These are phyloP conservation scores for Muscicapa striata DNA, from an alignment of 2,797 vertebrate genomes.

Conservation along the genomic window DNA sequence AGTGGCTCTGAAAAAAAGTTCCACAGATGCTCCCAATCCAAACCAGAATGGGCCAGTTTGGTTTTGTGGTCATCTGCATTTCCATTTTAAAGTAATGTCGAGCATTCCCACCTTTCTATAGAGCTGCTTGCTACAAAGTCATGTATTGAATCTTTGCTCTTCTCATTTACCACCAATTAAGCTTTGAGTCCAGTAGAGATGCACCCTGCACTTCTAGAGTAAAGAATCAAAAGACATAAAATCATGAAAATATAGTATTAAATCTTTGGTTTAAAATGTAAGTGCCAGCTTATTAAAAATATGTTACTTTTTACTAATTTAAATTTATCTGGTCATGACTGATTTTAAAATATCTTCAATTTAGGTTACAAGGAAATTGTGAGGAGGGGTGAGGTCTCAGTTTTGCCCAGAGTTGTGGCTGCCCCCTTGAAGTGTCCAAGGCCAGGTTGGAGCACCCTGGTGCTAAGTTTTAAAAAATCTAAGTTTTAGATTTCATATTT, in stretches of 20 bases:
- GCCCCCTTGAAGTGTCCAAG: neutral
- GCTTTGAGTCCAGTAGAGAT: neutral
- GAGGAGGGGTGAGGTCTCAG: fast-evolving
- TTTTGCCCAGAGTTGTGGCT: neutral
- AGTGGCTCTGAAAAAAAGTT: neutral
- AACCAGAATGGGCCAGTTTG: neutral
- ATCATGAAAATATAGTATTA: neutral
- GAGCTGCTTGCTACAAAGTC: neutral
- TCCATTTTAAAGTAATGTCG: neutral
- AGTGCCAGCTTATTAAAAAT: neutral
- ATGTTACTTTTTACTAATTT: neutral
- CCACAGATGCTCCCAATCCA: constrained; percentile 36
- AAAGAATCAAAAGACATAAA: neutral
- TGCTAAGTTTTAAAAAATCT: no score
- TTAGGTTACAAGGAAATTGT: neutral
- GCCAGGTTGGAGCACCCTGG: neutral
- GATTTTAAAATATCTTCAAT: fast-evolving
- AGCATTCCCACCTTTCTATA: neutral
- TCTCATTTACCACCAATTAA: neutral
- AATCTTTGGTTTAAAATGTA: neutral
- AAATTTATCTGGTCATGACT: neutral
- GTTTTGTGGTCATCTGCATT: neutral
- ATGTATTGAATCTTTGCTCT: neutral
- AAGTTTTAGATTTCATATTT: neutral
- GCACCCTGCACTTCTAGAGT: neutral